Base-by-base conservation (phyloP, 2,113 vertebrate genomes). In the Vidua macroura region DNA sequence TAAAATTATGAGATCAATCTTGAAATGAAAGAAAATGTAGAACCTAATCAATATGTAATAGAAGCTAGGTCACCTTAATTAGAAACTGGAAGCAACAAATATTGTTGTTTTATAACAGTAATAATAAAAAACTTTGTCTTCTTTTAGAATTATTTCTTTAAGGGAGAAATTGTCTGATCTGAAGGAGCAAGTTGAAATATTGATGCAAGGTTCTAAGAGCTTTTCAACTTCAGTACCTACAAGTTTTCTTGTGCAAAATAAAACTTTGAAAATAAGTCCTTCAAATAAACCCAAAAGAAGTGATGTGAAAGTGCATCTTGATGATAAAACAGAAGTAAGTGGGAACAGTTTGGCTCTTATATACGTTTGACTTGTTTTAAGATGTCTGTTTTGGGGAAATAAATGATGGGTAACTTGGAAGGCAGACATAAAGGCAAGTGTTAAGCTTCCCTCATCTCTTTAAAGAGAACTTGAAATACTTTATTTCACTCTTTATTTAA, bases 111-210 rank as follows among this genome's bases (percentile, higher is more conserved):
- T 78, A 19, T 88, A 72, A 37, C 23, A 43, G 24, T 27, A 49
- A 60, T 39, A 83, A 59, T 35, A 58, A 92, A 62, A 93, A 95
- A 17, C 59, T 48, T 95, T 62, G 35, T 94, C 37, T 91, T 97
- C 77, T 89, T 97, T 96, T 92, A 98, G 98, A 59, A 86, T 98
- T 91, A 70, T 97, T 96, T 92, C 87, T 91, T 83, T 98, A 96
- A 96, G 63, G 39, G 89, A 97, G 70, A 93, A 98, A 56, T 78
- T 98, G 55, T 97, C 96, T 86, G 59, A 96, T 81, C 93, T 98
- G 86, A 96, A 64, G 23, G 92, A 98, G 92, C 96, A 98, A 79
- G 87, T 97, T 93, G 97, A 98, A 96, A 77, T 95, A 62, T 88
- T 96, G 88, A 95, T 97, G 62, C 92, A 96, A 44, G 33, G 76